These are phyloP conservation scores for Tinamus guttatus DNA, from an alignment of 2,113 vertebrate species.

Conservation along the genomic window DNA sequence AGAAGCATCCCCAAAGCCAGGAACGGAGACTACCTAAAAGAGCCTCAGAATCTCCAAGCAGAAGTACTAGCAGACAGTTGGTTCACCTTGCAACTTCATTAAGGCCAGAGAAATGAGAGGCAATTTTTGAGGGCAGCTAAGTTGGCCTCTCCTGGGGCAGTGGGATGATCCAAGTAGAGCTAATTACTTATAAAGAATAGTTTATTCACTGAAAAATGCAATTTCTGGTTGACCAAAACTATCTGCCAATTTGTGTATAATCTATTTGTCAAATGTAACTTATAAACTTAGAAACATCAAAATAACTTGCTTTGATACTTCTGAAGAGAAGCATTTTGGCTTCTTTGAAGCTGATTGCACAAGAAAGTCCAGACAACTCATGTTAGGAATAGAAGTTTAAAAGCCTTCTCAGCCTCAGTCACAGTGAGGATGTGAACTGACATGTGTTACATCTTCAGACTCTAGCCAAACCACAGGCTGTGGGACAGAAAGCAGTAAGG, in stretches of 20 bases:
- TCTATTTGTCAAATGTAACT: neutral
- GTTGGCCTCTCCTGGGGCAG: neutral
- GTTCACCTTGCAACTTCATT: neutral
- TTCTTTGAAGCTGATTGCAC: neutral
- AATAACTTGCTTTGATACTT: neutral
- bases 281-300: neutral
- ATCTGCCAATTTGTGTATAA: neutral
- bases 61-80: neutral
- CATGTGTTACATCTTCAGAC: neutral
- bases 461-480: neutral
- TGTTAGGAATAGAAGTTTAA: neutral
- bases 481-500: neutral
- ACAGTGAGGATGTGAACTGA: rapidly evolving
- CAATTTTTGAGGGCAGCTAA: neutral
- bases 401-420: neutral
- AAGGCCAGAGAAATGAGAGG: neutral
- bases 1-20: neutral
- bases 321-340: neutral
- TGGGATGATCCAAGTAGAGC: neutral
- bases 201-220: neutral
- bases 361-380: neutral
- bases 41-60: neutral
- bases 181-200: neutral
- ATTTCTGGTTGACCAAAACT: neutral
- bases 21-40: neutral